A percentile compares a stretch with the other conserved stretches of the same genome.
Conservation (phyloP, 1,140 invertebrate genomes). For the Platyscapa corneri region DNA sequence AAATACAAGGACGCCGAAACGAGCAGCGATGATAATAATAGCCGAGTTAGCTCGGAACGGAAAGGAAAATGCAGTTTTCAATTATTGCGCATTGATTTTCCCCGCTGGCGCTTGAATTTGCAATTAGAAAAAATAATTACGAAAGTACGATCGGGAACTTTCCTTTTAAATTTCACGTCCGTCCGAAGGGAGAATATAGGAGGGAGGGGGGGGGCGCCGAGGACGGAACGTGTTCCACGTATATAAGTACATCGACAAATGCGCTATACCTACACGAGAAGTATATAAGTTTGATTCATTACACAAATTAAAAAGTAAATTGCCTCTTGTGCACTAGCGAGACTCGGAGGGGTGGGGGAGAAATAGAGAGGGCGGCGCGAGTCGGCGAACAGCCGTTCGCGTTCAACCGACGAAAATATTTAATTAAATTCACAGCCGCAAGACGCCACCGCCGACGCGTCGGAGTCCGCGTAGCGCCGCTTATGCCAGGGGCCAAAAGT, state of each 20-base stretch:
- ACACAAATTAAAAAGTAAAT: constrained; percentile 55
- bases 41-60: no score
- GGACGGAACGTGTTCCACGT: constrained; percentile 13
- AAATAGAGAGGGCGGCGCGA: not conserved
- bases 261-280: constrained; percentile 10
- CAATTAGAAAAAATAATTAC: not conserved
- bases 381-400: constrained; percentile 31
- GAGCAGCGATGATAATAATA: no score
- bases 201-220: no score
- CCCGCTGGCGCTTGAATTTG: not conserved
- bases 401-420: constrained; percentile 52
- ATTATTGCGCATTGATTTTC: not conserved
- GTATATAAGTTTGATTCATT: constrained; percentile 51
- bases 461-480: constrained; percentile 37
- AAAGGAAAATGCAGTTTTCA: not conserved
- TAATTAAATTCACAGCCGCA: constrained; percentile 54
- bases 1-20: no score
- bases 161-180: not conserved
- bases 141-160: not conserved
- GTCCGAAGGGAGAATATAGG: no score
- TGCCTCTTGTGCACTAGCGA: constrained; percentile 41
- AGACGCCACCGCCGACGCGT: constrained; percentile 48
- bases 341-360: not conserved
- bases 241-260: not conserved
- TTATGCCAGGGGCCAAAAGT: constrained; percentile 51